Percentiles rank a stretch among this genome's conserved stretches.
Conservation (phyloP, 2,797 vertebrate genomes). For the Lagorchestes hirsutus region DNA sequence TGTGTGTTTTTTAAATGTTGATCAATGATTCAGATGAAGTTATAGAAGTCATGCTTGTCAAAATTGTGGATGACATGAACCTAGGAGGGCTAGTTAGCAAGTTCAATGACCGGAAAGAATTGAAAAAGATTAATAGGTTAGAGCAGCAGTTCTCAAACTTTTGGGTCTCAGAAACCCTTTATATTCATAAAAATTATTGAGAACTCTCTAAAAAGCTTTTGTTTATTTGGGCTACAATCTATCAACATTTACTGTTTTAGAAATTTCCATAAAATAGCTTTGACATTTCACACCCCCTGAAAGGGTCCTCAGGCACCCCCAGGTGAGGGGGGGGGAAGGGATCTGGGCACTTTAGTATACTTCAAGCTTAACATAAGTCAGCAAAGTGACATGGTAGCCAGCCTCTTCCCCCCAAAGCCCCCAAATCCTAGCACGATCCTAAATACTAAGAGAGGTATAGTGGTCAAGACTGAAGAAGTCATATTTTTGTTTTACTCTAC, state of each 20-base stretch:
- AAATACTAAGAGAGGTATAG: background rate
- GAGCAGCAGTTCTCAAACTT: background rate
- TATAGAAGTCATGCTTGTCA: background rate
- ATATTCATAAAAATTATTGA: background rate
- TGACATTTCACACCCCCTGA: background rate
- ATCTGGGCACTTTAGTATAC: background rate
- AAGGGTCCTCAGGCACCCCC: background rate
- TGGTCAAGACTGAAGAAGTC: background rate
- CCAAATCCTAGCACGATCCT: background rate
- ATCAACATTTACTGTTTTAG: background rate
- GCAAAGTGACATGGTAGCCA: background rate
- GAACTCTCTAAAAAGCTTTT: background rate
- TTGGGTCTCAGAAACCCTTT: background rate
- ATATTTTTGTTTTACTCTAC: background rate
- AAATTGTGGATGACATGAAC: background rate
- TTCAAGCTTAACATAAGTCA: background rate
- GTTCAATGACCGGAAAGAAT: background rate
- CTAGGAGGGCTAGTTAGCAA: background rate
- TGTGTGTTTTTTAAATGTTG: background rate
- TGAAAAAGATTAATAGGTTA: background rate
- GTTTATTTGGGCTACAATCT: background rate
- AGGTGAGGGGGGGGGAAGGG: background rate
- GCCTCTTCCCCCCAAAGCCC: background rate
- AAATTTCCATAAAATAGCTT: background rate
- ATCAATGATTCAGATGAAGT: constrained; percentile 1